phyloP scores from a whole-genome alignment of 2,888 invertebrate species.

The Agrochola litura region DNA sequence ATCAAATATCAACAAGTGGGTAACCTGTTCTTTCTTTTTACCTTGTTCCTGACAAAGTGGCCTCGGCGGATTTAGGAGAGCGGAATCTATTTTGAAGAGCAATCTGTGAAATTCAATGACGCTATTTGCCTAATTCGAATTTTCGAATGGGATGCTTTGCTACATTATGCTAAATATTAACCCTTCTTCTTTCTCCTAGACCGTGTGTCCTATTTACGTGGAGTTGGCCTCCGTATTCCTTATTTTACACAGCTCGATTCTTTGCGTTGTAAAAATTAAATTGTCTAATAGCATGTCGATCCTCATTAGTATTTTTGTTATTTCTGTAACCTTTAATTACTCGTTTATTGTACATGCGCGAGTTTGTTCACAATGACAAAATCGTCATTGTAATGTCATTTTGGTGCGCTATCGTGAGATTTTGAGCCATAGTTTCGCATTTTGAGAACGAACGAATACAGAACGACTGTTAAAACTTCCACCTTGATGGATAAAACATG shows the following conservation, averaged over 20 bases:
- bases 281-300: too few species aligned
- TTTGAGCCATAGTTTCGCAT: constrained; percentile 17
- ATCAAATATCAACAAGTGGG: constrained; percentile 8
- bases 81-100: neutral
- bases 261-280: neutral
- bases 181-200: neutral
- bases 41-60: neutral
- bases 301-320: constrained; percentile 17
- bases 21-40: constrained; percentile 36
- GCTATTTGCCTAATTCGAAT: neutral
- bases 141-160: neutral
- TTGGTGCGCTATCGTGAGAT: constrained; percentile 47
- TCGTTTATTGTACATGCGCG: neutral
- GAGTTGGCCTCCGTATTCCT: neutral
- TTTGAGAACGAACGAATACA: constrained; percentile 20
- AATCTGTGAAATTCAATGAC: neutral
- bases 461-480: constrained; percentile 4
- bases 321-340: constrained; percentile 11
- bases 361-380: constrained; percentile 38
- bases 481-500: neutral
- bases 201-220: neutral
- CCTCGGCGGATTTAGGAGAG: neutral
- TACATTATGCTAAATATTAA: neutral
- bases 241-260: neutral
- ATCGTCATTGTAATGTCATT: constrained; percentile 42